Base-by-base conservation (phyloP, 2,113 vertebrate genomes). In the Hucho hucho region DNA sequence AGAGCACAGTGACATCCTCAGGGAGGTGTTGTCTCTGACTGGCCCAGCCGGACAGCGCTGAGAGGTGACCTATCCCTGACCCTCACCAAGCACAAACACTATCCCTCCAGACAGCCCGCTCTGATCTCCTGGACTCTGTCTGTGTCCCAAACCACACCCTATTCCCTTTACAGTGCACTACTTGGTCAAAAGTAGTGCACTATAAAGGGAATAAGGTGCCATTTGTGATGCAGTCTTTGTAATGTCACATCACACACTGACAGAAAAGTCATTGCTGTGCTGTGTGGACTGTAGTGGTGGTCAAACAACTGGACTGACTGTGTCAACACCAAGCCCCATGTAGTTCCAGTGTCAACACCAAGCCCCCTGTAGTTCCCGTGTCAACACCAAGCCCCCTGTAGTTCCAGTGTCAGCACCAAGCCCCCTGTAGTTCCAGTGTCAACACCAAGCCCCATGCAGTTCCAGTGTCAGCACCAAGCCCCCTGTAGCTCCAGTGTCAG, bases 271-370 rank as follows among this genome's bases (percentile, higher is more conserved):
- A 4, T 18, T 18, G 3, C 49, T 53, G 49, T 53, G 49, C 49
- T 32, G 32, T 53, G 49, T 56, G 56, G 66, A 58, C 81, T 79
- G 12, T 43, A 11, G 37, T 43, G 37, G 37, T 0, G 37, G 75
- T 67, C 77, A 80, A 79, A 80, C 69, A 84, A 74, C 73, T 64
- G 7, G 29, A 32, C 47, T 11, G 63, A 75, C 29, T 29, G 29
- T 29, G 4, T 29, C 29, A 29, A 29, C 29, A 29, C 29, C 32
- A 37, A 37, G 32, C 6, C 32, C 32, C 7, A 6, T 9, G 32
- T 37, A 37, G 32, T 37, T 29, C 29, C 29, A 1, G 29, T 29
- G 4, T 29, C 29, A 29, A 29, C 29, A 29, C 29, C 29, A 29
- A 6, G 4, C 29, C 29, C 29, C 1, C 29, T 5, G 29, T 29